Evolutionary conservation across 1,140 invertebrate genomes (phyloP).

Genomic region (Arion vulgaris): DNA sequence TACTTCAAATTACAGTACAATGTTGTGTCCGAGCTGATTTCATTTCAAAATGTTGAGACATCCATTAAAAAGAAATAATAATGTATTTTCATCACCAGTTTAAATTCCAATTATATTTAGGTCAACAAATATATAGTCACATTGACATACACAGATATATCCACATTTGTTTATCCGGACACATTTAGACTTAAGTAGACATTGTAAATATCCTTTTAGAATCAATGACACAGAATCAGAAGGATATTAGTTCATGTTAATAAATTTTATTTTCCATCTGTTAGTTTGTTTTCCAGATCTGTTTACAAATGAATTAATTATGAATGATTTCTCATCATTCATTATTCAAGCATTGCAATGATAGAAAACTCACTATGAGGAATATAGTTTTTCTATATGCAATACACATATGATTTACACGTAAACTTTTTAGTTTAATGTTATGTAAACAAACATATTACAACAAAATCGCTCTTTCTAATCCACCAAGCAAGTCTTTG

Average conservation of each 20-base stretch:
- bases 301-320: background rate
- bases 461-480: background rate
- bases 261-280: background rate
- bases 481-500: background rate
- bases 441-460: background rate
- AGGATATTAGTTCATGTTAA: background rate
- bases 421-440: background rate
- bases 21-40: background rate
- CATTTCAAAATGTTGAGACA: background rate
- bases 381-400: background rate
- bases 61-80: background rate
- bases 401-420: background rate
- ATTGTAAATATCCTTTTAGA: background rate
- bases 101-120: too few relatives aligned
- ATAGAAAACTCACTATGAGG: background rate
- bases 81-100: background rate
- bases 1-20: background rate
- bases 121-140: background rate
- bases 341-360: background rate
- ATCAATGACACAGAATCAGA: background rate
- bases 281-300: background rate
- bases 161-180: background rate
- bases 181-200: background rate
- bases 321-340: background rate
- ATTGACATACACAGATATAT: too few relatives aligned